Evolutionary conservation across 2,888 invertebrate species (phyloP), one percentile per base, ranked within the genome.

Genomic region (Yponomeuta cagnagella): DNA sequence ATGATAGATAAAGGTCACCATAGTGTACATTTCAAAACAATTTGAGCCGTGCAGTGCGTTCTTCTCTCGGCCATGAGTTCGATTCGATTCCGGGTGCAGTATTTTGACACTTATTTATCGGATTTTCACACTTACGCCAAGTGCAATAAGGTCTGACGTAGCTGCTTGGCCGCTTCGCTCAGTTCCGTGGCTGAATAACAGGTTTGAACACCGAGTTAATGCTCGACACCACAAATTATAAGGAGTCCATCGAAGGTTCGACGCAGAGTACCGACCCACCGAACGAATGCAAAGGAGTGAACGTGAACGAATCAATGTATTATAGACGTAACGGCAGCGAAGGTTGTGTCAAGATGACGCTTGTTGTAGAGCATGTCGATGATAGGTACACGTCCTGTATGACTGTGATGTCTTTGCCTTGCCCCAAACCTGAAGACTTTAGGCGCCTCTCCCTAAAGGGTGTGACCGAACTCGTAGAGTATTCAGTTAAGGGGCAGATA

Each of bases 31-130:
- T 58, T 58, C 52, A 58, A 15, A 3, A 15, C 15, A 58, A 8
- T 12, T 58, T 12, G 15, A 58, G 52, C 10, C 52, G 52, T 58
- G 52, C 15, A 12, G 52, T 58, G 52, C 52, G 15, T 58, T 58
- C 15, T 58, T 58, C 52, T 58, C 63, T 23, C 65, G 75, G 52
- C 75, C 75, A 71, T 75, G 75, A 73, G 69, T 72, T 73, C 71
- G 52, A 74, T 72, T 73, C 71, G 52, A 74, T 73, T 75, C 75
- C 75, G 73, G 73, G 71, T 74, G 67, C 64, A 70, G 64, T 58
- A 58, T 58, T 58, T 58, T 8, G 43, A 43, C 52, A 15, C 4
- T 1, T 58, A 58, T 15, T 15, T 58, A 15, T 15, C 15, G 52
- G 15, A 58, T 58, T 58, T 4, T 58, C 52, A 15, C 15, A 12